These are phyloP conservation scores for Papilio dardanus DNA, from an alignment of 1,140 invertebrate species.

Conservation along the genomic window DNA sequence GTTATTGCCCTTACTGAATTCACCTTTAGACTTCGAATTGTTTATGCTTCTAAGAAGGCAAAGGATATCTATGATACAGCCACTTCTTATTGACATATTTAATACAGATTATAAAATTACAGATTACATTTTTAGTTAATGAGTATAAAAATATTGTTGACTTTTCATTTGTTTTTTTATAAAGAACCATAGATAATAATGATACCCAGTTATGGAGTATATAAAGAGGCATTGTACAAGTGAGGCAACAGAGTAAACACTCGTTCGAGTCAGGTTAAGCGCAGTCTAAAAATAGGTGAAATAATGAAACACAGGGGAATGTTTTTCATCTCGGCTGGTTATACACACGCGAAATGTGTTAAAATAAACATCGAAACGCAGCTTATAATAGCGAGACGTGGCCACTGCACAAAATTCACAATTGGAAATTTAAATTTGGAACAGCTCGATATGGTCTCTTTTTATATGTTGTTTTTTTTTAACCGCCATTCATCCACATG, in stretches of 20 bases:
- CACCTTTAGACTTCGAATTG: neutral
- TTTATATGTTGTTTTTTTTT: constrained; percentile 59
- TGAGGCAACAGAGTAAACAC: constrained; percentile 74
- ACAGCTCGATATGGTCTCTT: constrained; percentile 71
- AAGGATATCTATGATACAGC: neutral
- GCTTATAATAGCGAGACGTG: constrained; percentile 78
- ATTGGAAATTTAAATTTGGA: constrained; percentile 72
- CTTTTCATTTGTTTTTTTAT: neutral
- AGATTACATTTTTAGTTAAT: neutral
- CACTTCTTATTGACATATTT: neutral
- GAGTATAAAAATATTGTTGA: neutral
- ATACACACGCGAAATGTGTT: constrained; percentile 80
- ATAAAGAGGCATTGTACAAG: constrained; percentile 74
- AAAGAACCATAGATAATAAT: neutral
- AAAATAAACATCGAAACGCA: constrained; percentile 79
- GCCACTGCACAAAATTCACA: constrained; percentile 76
- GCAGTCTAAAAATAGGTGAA: constrained; percentile 78
- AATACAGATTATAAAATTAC: neutral
- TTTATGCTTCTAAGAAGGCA: neutral
- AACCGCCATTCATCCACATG: constrained; percentile 54
- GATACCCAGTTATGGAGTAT: constrained; percentile 52
- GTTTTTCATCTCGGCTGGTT: constrained; percentile 79
- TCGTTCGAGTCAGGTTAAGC: constrained; percentile 76
- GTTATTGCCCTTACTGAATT: constrained; percentile 36
- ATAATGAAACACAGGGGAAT: constrained; percentile 81